Percentiles rank a stretch among this genome's conserved stretches.
phyloP scores from a whole-genome alignment of 2,113 vertebrate species.

The Aptenodytes patagonicus region DNA sequence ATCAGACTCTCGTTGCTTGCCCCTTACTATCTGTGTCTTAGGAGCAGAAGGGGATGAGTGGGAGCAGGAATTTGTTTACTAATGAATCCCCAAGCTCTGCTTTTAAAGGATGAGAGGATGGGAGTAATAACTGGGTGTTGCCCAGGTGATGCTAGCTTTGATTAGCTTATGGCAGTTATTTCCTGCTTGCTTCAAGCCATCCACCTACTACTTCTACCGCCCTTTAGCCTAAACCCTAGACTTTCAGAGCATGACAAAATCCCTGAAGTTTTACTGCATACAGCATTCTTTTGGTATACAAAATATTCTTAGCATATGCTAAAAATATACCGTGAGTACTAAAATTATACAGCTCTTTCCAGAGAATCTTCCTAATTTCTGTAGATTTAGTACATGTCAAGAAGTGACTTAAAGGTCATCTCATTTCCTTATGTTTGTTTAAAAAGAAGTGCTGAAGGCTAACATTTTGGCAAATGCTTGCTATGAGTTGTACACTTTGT shows the following conservation, averaged over 20 bases:
- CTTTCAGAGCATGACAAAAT: background rate
- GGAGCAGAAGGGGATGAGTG: background rate
- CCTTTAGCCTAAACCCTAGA: background rate
- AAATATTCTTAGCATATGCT: background rate
- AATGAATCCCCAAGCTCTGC: background rate
- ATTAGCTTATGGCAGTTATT: background rate
- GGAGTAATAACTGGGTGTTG: background rate
- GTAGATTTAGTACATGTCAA: constrained; percentile 31
- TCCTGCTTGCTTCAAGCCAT: background rate
- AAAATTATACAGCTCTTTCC: constrained; percentile 39
- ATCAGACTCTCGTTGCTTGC: background rate
- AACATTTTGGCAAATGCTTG: constrained; percentile 1
- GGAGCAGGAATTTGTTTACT: background rate
- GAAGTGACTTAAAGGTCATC: constrained; percentile 32
- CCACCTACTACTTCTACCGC: background rate
- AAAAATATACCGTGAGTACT: constrained; percentile 36
- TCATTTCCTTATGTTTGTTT: constrained; percentile 43
- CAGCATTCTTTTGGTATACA: background rate
- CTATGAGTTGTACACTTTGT: background rate
- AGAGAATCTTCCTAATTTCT: constrained; percentile 39
- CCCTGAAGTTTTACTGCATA: background rate
- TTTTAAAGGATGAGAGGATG: background rate
- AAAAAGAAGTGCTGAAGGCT: constrained; percentile 2
- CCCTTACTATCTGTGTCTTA: no score
- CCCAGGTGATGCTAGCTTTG: background rate